A percentile compares a stretch with the other conserved stretches of the same genome.
phyloP scores from a whole-genome alignment of 2,888 invertebrate species.

The Blomia tropicalis region DNA sequence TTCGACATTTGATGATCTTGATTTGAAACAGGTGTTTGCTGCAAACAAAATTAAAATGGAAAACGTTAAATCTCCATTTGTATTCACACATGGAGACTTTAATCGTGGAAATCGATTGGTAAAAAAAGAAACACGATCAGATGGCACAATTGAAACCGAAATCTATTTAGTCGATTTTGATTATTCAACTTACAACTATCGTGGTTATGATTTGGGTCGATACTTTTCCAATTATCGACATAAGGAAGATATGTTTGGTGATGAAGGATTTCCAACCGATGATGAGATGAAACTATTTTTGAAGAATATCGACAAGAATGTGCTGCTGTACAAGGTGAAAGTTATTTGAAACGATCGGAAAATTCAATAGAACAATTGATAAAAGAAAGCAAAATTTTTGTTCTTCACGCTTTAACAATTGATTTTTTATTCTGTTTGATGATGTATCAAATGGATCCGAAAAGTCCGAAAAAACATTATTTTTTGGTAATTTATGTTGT shows the following conservation, averaged over 20 bases:
- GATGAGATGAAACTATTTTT: conserved; percentile 13
- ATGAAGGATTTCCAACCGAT: conserved; percentile 3
- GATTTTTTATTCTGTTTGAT: conserved; percentile 11
- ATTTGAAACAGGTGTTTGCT: neutral
- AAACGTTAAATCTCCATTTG: conserved; percentile 1
- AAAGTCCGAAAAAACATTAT: neutral
- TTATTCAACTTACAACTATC: conserved; percentile 7
- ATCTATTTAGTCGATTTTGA: conserved; percentile 18
- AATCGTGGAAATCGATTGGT: conserved; percentile 17
- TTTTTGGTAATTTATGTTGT: conserved; percentile 4
- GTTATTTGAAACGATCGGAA: neutral
- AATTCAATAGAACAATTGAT: neutral
- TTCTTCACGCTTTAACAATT: neutral
- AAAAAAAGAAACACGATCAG: neutral
- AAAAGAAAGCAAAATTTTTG: conserved; percentile 11
- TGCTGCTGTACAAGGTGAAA: neutral
- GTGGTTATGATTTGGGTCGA: conserved; percentile 10
- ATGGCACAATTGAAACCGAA: neutral
- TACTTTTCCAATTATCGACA: conserved; percentile 10
- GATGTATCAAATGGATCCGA: neutral
- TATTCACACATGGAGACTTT: conserved; percentile 17
- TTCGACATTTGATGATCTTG: neutral
- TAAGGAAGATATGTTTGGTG: conserved; percentile 12
- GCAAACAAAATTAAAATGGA: neutral
- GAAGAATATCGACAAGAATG: conserved; percentile 16